A percentile compares a stretch with the other conserved stretches of the same genome.
Conservation (phyloP, 2,113 vertebrate genomes). For the Clarias batrachus region DNA sequence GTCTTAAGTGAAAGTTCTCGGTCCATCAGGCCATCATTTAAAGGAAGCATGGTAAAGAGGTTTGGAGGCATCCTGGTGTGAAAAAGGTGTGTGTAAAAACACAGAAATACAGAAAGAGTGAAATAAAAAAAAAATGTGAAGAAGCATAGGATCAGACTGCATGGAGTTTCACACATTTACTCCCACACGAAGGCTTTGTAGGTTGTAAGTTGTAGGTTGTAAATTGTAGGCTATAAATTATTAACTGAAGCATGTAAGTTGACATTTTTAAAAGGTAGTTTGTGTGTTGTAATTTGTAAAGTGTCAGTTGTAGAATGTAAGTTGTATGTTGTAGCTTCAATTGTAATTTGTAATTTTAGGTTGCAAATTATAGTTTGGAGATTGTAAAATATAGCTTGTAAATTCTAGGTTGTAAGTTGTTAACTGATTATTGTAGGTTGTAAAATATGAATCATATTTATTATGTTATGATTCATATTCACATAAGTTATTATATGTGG, state of each 20-base stretch:
- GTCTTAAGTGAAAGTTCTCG: background rate
- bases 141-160: background rate
- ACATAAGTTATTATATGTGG: background rate
- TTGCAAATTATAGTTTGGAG: background rate
- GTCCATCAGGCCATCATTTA: background rate
- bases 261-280: background rate
- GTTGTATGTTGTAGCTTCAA: background rate
- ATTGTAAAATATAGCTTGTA: background rate
- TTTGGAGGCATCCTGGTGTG: background rate
- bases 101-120: background rate
- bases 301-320: background rate
- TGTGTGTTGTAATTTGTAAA: background rate
- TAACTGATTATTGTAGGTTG: background rate
- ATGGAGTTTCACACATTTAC: background rate
- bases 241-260: background rate
- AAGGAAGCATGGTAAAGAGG: background rate
- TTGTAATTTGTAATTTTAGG: background rate
- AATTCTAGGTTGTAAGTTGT: background rate
- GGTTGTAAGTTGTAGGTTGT: background rate
- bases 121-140: background rate
- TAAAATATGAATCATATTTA: background rate
- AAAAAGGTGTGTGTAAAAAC: conserved; percentile 1
- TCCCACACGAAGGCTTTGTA: background rate
- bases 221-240: background rate
- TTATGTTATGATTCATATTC: too few species aligned